Conservation (phyloP, 2,113 vertebrate genomes). For the Todiramphus chloris region DNA sequence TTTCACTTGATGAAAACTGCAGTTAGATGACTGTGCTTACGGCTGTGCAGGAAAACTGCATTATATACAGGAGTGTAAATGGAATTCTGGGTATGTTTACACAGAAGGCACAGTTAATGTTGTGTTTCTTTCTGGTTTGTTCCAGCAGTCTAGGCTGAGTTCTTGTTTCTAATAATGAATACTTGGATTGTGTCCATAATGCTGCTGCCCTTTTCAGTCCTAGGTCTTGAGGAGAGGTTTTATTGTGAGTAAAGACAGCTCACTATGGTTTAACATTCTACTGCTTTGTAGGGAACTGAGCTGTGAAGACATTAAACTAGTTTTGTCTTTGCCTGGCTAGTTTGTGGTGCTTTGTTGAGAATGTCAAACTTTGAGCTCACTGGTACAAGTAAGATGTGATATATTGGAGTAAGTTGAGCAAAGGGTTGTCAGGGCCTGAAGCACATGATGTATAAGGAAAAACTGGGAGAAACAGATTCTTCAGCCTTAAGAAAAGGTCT, state of each 20-base stretch:
- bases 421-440: background rate
- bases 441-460: background rate
- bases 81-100: background rate
- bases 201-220: background rate
- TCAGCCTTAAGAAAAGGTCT: background rate
- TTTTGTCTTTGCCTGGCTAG: background rate
- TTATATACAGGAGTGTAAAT: background rate
- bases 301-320: background rate
- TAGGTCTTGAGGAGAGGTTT: background rate
- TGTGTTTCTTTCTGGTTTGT: background rate
- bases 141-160: background rate
- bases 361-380: background rate
- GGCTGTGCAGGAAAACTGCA: background rate
- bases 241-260: background rate
- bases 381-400: background rate
- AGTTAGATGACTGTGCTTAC: background rate
- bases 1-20: background rate
- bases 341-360: background rate
- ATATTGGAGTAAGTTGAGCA: background rate
- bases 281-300: background rate
- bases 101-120: background rate
- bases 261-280: background rate
- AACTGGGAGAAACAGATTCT: background rate
- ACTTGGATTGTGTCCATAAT: background rate
- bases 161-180: background rate